Conservation (phyloP, 1,140 invertebrate genomes). For the Daktulosphaira vitifoliae region DNA sequence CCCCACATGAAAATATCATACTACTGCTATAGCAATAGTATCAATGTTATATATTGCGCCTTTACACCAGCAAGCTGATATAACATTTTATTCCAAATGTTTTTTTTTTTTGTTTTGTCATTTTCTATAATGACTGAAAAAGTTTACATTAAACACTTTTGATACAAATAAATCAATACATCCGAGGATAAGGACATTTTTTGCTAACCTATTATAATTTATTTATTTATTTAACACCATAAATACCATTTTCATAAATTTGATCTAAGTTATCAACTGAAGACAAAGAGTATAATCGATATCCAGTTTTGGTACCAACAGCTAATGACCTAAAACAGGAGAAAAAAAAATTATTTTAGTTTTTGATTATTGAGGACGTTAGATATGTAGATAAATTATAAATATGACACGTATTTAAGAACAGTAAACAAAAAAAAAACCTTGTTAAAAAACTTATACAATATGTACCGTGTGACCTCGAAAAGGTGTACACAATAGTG, state of each 20-base stretch:
- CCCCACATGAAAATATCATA: neutral
- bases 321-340: constrained; percentile 69
- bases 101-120: too few relatives aligned
- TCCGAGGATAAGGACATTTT: neutral
- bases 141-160: too few relatives aligned
- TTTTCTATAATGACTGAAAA: too few relatives aligned
- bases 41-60: neutral
- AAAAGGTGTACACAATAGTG: constrained; percentile 10
- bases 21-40: neutral
- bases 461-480: constrained; percentile 25
- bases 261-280: constrained; percentile 77
- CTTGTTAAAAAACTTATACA: constrained; percentile 15
- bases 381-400: too few relatives aligned
- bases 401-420: too few relatives aligned
- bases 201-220: neutral
- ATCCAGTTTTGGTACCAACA: constrained; percentile 80
- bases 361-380: too few relatives aligned
- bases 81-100: too few relatives aligned
- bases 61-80: neutral
- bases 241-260: constrained; percentile 70
- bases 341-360: neutral
- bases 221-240: neutral
- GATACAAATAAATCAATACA: too few relatives aligned
- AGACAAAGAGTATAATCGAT: constrained; percentile 76
- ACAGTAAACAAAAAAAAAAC: constrained; percentile 20